A percentile compares a stretch with the other conserved stretches of the same genome.
Conservation (phyloP, 2,797 vertebrate species). For the Bovichtus variegatus region DNA sequence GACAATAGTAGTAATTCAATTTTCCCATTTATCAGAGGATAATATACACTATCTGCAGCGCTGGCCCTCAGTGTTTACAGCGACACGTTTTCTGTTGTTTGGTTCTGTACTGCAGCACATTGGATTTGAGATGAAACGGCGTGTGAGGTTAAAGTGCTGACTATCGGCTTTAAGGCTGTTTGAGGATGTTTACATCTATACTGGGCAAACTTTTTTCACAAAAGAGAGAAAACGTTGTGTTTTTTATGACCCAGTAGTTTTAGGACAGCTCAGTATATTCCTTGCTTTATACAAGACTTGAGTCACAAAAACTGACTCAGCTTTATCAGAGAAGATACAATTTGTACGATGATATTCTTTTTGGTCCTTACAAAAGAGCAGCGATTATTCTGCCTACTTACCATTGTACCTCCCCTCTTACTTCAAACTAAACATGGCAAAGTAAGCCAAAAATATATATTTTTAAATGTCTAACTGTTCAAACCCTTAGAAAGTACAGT, state of each 20-base stretch:
- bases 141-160: conserved; percentile 5
- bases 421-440: background rate
- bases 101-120: background rate
- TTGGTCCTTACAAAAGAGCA: background rate
- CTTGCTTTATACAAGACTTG: background rate
- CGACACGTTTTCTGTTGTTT: conserved; percentile 19
- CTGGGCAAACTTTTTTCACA: background rate
- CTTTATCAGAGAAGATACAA: background rate
- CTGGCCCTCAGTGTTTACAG: background rate
- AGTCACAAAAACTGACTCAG: background rate
- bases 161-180: conserved; percentile 7
- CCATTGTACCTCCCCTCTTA: background rate
- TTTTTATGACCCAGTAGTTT: no score
- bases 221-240: no score
- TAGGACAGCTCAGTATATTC: no score
- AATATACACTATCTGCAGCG: conserved; percentile 35
- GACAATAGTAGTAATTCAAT: conserved; percentile 64
- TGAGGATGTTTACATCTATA: conserved; percentile 2
- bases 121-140: background rate
- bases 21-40: conserved; percentile 37
- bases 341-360: no score
- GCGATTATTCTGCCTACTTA: background rate
- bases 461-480: no score
- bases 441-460: background rate
- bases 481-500: background rate